These are phyloP conservation scores for Chymomyza amoena DNA, from an alignment of 2,888 invertebrate genomes.

Conservation along the genomic window DNA sequence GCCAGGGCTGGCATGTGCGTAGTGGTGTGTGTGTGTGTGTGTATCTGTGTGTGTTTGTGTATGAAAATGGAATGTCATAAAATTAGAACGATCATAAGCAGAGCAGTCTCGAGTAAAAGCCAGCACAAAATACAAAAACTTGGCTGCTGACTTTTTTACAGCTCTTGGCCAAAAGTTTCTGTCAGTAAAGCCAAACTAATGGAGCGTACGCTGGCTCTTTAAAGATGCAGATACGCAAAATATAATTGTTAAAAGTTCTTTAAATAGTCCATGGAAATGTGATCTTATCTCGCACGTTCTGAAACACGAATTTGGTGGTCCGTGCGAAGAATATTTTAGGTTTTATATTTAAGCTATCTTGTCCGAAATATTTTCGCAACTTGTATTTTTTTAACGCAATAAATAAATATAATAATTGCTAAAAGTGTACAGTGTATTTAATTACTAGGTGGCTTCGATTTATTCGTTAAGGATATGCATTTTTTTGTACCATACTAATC, in stretches of 20 bases:
- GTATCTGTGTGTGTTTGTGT: constrained; percentile 59
- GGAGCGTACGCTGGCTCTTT: neutral
- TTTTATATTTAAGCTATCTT: too few species aligned
- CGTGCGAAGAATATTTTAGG: too few species aligned
- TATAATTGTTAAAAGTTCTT: neutral
- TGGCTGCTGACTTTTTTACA: constrained; percentile 57
- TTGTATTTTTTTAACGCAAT: too few species aligned
- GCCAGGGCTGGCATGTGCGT: neutral
- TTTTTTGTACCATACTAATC: too few species aligned
- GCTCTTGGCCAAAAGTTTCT: constrained; percentile 63
- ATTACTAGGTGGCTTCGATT: too few species aligned
- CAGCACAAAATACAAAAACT: constrained; percentile 43
- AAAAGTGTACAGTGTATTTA: too few species aligned
- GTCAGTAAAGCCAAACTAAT: constrained; percentile 11
- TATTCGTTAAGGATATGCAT: too few species aligned
- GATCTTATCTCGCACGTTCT: too few species aligned
- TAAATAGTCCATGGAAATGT: too few species aligned
- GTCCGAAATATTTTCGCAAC: too few species aligned
- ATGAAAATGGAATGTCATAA: constrained; percentile 70
- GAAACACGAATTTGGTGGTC: too few species aligned
- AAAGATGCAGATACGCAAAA: neutral
- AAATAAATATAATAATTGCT: too few species aligned
- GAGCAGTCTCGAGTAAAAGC: constrained; percentile 13
- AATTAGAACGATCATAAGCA: constrained; percentile 68
- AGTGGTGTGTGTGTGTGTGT: constrained; percentile 4